A percentile compares a stretch with the other conserved stretches of the same genome.
phyloP scores from a whole-genome alignment of 2,797 vertebrate genomes.

The Lindbergichthys nudifrons region DNA sequence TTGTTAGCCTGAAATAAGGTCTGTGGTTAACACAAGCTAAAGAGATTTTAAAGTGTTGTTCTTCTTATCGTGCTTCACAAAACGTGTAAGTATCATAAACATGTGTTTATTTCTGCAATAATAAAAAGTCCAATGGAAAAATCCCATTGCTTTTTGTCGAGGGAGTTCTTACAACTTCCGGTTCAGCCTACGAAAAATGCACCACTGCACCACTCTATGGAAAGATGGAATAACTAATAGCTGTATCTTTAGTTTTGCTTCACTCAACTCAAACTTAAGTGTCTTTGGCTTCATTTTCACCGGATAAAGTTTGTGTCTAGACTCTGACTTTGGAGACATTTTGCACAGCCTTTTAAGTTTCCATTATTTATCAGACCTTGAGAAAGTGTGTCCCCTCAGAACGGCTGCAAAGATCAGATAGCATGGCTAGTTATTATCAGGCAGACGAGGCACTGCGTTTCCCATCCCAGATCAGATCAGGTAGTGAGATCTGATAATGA shows the following conservation, averaged over 20 bases:
- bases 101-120: too few species aligned
- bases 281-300: background rate
- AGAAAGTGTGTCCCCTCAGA: background rate
- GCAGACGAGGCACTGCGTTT: background rate
- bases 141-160: too few species aligned
- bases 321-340: accelerated
- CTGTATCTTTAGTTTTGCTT: background rate
- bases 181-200: too few species aligned
- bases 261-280: background rate
- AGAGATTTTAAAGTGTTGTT: too few species aligned
- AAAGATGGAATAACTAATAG: background rate
- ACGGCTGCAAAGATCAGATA: background rate
- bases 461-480: slow-evolving; percentile 19
- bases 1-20: too few species aligned
- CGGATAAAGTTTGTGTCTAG: background rate
- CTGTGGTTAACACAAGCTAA: too few species aligned
- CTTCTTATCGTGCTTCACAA: too few species aligned
- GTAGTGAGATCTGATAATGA: background rate
- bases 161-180: too few species aligned
- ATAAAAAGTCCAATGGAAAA: too few species aligned
- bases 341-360: background rate
- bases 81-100: too few species aligned
- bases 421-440: background rate
- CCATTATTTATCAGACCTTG: background rate
- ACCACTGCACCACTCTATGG: too few species aligned